Evolutionary conservation across 2,888 invertebrate genomes (phyloP).

Genomic region (Saturnia pavonia): DNA sequence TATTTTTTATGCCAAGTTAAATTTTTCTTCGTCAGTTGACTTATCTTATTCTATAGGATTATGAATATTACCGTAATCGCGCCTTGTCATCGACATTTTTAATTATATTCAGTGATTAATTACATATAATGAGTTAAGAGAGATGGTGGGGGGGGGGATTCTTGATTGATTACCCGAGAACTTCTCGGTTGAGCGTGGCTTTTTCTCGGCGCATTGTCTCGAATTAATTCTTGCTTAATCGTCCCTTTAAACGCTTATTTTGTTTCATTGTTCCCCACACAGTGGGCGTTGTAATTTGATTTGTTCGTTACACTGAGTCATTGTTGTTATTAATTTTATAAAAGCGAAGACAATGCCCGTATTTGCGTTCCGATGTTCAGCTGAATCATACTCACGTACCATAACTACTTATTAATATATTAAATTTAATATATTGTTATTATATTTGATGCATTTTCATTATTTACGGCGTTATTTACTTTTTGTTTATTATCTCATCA

Average conservation of each 20-base stretch:
- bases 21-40: not conserved
- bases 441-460: conserved; percentile 1
- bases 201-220: conserved; percentile 66
- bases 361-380: conserved; percentile 42
- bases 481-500: not conserved
- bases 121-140: conserved; percentile 69
- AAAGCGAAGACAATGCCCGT: conserved; percentile 58
- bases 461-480: conserved; percentile 5
- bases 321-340: conserved; percentile 73
- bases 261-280: conserved; percentile 66
- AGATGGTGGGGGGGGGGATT: conserved; percentile 42
- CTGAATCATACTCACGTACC: conserved; percentile 55
- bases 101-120: conserved; percentile 80
- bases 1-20: not conserved
- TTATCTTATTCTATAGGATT: not conserved
- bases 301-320: conserved; percentile 70
- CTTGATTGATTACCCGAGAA: conserved; percentile 75
- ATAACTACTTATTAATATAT: conserved; percentile 35
- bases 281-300: conserved; percentile 70
- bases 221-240: conserved; percentile 74
- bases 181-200: conserved; percentile 58
- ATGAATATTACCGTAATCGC: conserved; percentile 45
- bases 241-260: conserved; percentile 49
- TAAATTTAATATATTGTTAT: conserved; percentile 26
- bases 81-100: conserved; percentile 79